Evolutionary conservation across 2,113 vertebrate genomes (phyloP), one percentile per base, ranked within the genome.

Genomic region (Desmodus rotundus): DNA sequence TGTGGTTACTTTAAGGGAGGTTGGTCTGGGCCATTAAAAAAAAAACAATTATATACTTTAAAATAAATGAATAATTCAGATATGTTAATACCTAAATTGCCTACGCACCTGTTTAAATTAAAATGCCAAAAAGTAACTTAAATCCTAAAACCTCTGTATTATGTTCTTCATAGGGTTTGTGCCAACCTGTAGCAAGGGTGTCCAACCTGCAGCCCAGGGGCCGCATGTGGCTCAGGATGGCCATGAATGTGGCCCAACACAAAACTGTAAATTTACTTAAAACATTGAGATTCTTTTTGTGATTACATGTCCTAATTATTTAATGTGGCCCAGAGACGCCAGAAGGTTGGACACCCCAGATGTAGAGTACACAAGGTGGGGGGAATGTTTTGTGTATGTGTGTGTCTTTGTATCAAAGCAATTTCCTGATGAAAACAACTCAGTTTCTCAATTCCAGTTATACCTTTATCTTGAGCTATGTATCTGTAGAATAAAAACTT

Each of bases 21-120:
- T 63, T 72, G 56, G 36, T 72, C 85, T n/a, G 72, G 67, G 61
- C n/a, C 67, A 58, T 81, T 85, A 85, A 70, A 33, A 80, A 89
- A 82, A 73, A 61, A 84, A 92, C 28, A 45, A 80, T 96, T 50
- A 52, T 85, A 41, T 88, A 72, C 80, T 93, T 81, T 97, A 85
- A 68, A 83, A 84, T 67, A 61, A 36, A 73, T 38, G n/a, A 13
- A 38, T 76, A 93, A 95, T 65, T 90, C 87, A 82, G 11, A 22
- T 85, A 41, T 93, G 92, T 80, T 72, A 43, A 96, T 91, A 98
- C 97, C 98, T 97, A 97, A 97, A 97, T 96, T 98, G 98, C 97
- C 98, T 97, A 97, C 97, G 95, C 95, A 98, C 96, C 45, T 97
- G 17, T 97, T 26, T 12, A 0, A 50, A 96, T 94, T 87, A 90